Percentiles rank a stretch among this genome's conserved stretches.
phyloP scores from a whole-genome alignment of 1,140 invertebrate genomes.

The Ceratina australensis region DNA sequence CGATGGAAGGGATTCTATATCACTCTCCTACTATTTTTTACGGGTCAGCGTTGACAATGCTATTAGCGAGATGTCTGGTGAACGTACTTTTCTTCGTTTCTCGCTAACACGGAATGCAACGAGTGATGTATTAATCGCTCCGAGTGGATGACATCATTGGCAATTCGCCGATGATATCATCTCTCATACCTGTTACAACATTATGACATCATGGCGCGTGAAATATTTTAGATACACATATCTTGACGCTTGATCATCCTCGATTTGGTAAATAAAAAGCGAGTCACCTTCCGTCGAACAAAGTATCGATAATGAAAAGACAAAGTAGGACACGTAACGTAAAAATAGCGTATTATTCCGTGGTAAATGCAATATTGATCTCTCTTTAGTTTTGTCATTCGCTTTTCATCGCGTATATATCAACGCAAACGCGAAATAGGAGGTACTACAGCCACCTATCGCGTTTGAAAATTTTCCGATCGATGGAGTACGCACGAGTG shows the following conservation, averaged over 20 bases:
- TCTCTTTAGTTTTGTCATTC: neutral
- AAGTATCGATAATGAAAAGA: neutral
- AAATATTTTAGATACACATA: too few species aligned
- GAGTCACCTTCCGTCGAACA: too few species aligned
- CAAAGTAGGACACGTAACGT: neutral
- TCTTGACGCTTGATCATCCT: too few species aligned
- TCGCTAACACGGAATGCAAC: neutral
- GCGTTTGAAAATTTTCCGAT: slow-evolving; percentile 4
- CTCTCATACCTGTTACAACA: slow-evolving; percentile 22
- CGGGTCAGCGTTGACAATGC: neutral
- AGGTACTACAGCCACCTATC: neutral
- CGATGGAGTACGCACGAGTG: neutral
- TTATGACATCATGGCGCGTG: too few species aligned
- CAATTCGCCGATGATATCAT: slow-evolving; percentile 39
- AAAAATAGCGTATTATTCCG: neutral
- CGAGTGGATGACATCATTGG: slow-evolving; percentile 42
- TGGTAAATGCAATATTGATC: neutral
- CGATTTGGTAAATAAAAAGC: too few species aligned
- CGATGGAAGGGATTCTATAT: too few species aligned
- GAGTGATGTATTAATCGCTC: slow-evolving; percentile 10
- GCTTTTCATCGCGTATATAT: slow-evolving; percentile 10
- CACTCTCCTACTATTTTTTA: too few species aligned
- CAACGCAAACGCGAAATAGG: neutral
- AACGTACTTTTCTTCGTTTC: neutral
- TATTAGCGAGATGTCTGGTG: too few species aligned